Percentiles rank a stretch among this genome's conserved stretches.
Evolutionary conservation across 2,113 vertebrate species (phyloP).

Genomic region (Sebastes fasciatus): DNA sequence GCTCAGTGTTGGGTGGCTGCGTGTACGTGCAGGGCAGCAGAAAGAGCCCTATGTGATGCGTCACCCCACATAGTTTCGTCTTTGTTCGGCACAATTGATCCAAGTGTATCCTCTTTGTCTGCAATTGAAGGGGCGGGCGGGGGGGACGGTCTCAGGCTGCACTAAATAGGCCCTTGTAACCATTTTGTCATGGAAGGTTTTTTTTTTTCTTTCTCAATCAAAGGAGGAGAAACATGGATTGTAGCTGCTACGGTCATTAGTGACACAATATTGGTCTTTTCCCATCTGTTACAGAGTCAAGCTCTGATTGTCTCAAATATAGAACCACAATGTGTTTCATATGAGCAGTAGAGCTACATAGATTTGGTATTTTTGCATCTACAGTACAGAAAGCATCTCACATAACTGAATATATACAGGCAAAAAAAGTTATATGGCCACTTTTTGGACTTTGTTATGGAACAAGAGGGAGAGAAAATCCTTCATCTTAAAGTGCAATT

Average conservation of each 20-base stretch:
- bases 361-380: conserved; percentile 17
- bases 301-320: conserved; percentile 38
- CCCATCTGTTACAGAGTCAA: conserved; percentile 65
- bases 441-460: conserved; percentile 24
- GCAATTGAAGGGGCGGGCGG: conserved; percentile 46
- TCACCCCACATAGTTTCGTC: conserved; percentile 79
- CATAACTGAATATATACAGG: conserved; percentile 16
- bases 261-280: conserved; percentile 52
- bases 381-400: conserved; percentile 25
- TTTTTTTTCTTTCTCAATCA: conserved; percentile 53
- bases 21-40: conserved; percentile 78
- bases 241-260: conserved; percentile 58
- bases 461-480: conserved; percentile 32
- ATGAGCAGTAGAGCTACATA: conserved; percentile 16
- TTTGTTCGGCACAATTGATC: conserved; percentile 82
- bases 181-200: conserved; percentile 57
- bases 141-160: conserved; percentile 64
- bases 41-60: conserved; percentile 79
- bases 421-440: neutral
- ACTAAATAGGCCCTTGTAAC: conserved; percentile 76
- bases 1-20: conserved; percentile 69
- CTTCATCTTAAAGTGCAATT: conserved; percentile 72
- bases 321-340: conserved; percentile 19
- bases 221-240: conserved; percentile 59
- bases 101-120: conserved; percentile 82